A percentile compares a stretch with the other conserved stretches of the same genome.
These are phyloP conservation scores for Rutilus rutilus DNA, from an alignment of 2,113 vertebrate species.

Conservation along the genomic window DNA sequence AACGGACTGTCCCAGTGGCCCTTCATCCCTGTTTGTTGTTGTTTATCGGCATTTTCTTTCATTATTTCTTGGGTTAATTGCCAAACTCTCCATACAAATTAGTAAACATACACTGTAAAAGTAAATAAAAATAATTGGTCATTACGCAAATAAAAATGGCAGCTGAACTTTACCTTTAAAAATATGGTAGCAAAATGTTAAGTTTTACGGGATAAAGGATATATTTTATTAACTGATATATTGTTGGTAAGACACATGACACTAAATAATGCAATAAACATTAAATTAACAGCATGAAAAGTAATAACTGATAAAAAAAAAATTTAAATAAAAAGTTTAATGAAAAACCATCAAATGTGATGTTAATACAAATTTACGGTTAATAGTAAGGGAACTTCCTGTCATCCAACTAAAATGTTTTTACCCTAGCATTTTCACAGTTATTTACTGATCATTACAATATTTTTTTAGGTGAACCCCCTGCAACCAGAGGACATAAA, in stretches of 20 bases:
- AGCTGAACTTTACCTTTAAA: not conserved
- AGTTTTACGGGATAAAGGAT: no score
- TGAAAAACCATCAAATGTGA: not conserved
- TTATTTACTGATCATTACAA: no score
- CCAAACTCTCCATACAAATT: constrained; percentile 62
- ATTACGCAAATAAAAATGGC: constrained; percentile 42
- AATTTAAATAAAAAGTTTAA: no score
- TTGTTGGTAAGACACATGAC: not conserved
- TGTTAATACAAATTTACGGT: no score
- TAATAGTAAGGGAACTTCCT: not conserved
- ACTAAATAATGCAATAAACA: not conserved
- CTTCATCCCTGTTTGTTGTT: constrained; percentile 57
- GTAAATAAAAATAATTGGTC: constrained; percentile 1
- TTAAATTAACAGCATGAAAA: not conserved
- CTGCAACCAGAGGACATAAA: not conserved
- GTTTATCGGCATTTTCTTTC: constrained; percentile 69
- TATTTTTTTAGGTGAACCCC: no score
- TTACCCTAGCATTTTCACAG: not conserved
- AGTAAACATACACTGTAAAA: constrained; percentile 64
- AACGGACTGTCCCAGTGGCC: constrained; percentile 61
- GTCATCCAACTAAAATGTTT: not conserved
- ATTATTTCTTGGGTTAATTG: constrained; percentile 64
- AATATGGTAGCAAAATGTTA: no score
- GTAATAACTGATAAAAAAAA: not conserved
- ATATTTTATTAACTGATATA: no score